These are phyloP conservation scores for Myotis daubentonii DNA, from an alignment of 2,797 vertebrate species.

Conservation along the genomic window DNA sequence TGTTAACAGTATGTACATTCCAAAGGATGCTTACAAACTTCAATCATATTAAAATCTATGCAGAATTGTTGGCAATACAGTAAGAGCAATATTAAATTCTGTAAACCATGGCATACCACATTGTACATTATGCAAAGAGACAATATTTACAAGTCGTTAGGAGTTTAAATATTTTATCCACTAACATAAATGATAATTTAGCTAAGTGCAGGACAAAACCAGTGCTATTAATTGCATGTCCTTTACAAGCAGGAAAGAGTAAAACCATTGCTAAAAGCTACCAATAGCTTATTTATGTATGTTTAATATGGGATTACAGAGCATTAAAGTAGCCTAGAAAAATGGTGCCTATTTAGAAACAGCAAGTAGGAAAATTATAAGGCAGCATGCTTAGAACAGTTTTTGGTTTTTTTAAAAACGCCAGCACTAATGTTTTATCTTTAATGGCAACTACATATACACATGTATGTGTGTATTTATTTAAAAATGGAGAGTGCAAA, in stretches of 20 bases:
- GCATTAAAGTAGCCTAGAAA: constrained; percentile 74
- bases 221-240: constrained; percentile 84
- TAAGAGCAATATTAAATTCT: constrained; percentile 93
- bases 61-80: constrained; percentile 91
- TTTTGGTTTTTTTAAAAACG: constrained; percentile 80
- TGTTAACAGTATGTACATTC: constrained; percentile 90
- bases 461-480: constrained; percentile 45
- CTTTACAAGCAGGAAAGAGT: constrained; percentile 82
- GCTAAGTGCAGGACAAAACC: constrained; percentile 89
- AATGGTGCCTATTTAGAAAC: constrained; percentile 79
- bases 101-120: constrained; percentile 96
- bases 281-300: constrained; percentile 82
- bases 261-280: constrained; percentile 81
- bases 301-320: constrained; percentile 79
- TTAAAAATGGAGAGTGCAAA: constrained; percentile 91
- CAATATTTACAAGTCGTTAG: constrained; percentile 92
- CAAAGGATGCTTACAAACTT: constrained; percentile 88
- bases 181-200: constrained; percentile 82
- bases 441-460: constrained; percentile 83
- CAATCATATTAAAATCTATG: constrained; percentile 87
- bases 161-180: constrained; percentile 82
- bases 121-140: constrained; percentile 93
- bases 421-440: constrained; percentile 85
- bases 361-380: constrained; percentile 85
- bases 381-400: constrained; percentile 91